Percentiles rank a stretch among this genome's conserved stretches.
Conservation (phyloP, 1,140 invertebrate species). For the Ceratina calcarata region DNA sequence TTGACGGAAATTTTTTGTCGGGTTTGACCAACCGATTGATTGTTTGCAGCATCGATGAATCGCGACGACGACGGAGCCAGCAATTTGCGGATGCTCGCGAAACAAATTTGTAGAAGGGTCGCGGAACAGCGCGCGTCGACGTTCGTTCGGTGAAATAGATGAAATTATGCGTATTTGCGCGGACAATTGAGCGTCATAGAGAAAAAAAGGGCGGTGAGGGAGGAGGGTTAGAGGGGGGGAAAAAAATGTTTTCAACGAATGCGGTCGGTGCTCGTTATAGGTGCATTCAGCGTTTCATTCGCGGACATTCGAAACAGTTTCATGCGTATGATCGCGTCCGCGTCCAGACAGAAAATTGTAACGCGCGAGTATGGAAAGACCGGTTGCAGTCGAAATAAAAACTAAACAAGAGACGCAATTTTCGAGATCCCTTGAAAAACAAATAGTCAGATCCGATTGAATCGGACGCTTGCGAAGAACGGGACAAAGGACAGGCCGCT, state of each 20-base stretch:
- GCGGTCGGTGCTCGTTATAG: conserved; percentile 27
- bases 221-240: too few relatives aligned
- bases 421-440: background rate
- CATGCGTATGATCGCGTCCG: background rate
- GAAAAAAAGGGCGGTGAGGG: background rate
- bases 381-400: conserved; percentile 6
- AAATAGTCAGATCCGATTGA: background rate
- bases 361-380: conserved; percentile 16
- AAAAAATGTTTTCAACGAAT: background rate
- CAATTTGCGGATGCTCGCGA: conserved; percentile 5
- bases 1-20: too few relatives aligned
- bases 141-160: background rate
- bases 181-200: background rate
- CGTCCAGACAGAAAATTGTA: conserved; percentile 18
- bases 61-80: background rate
- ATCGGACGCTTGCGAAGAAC: background rate
- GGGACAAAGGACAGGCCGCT: background rate
- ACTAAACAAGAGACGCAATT: conserved; percentile 20
- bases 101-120: background rate
- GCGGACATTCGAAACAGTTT: conserved; percentile 16
- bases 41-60: background rate
- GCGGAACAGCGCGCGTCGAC: background rate
- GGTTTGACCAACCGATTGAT: background rate
- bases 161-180: conserved; percentile 4
- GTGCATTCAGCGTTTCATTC: conserved; percentile 11